Evolutionary conservation across 2,113 vertebrate species (phyloP).

Genomic region (Colius striatus): DNA sequence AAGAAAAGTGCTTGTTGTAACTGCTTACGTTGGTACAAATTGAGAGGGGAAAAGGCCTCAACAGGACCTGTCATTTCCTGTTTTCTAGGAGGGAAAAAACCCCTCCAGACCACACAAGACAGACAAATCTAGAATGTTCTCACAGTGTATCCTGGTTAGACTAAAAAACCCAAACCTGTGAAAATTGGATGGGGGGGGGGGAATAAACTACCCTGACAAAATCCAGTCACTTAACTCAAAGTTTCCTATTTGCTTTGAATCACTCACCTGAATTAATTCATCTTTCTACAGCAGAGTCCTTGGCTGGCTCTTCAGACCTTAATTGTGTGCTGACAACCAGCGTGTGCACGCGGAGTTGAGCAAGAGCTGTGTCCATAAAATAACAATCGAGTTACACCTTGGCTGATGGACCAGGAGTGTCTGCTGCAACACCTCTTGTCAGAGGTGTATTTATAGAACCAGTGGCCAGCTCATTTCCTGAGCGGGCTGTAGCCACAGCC

Average conservation of each 20-base stretch:
- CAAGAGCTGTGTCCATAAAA: not conserved
- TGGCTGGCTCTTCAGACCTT: not conserved
- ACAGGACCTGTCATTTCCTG: not conserved
- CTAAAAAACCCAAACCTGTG: not conserved
- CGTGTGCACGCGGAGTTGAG: not conserved
- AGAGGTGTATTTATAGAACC: slow-evolving; percentile 4
- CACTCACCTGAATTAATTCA: not conserved
- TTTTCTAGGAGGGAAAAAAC: not conserved
- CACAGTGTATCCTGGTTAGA: not conserved
- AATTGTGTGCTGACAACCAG: not conserved
- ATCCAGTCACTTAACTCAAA: not conserved
- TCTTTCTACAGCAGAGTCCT: not conserved
- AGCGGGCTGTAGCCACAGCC: not conserved
- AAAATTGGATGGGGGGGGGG: not conserved
- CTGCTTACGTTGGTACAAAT: not conserved
- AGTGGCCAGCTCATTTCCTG: not conserved
- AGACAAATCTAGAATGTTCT: not conserved
- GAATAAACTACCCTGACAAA: not conserved
- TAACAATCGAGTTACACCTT: not conserved
- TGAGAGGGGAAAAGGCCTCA: too few relatives aligned
- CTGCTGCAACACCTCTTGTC: not conserved
- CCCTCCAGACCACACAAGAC: too few relatives aligned
- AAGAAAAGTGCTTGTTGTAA: not conserved
- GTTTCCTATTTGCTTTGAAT: not conserved
- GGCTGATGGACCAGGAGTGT: not conserved